Evolutionary conservation across 1,140 invertebrate genomes (phyloP), one percentile per base, ranked within the genome.

Genomic region (Augochlora pura): DNA sequence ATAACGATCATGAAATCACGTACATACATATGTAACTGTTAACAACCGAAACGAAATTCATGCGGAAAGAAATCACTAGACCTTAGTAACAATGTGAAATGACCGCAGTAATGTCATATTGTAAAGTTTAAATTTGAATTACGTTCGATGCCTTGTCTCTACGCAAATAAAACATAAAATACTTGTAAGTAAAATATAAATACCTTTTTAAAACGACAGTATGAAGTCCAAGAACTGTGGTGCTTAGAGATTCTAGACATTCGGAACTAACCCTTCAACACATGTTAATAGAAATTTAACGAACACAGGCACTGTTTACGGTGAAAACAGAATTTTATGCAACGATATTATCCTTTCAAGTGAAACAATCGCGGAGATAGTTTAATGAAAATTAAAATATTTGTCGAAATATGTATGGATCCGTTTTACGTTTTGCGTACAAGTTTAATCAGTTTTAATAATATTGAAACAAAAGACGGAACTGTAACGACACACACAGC

Each of bases 381-480:
- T 69, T 62, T 23, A 39, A 67, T 39, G 42, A 59, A 68, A 69
- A 77, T 69, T 62, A 59, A 77, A 62, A 38, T 69, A 27, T 25
- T 72, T 38, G 27, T 12, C 62, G 23, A 54, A 46, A 42, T 46
- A 23, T 23, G 38, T 32, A 14, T 72, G 23, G 23, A 27, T 57
- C 49, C 39, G 52, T 65, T 78, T 62, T 52, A 49, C 23, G 68
- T 64, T 78, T 72, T 12, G 42, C 38, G 18, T 25, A 52, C 14
- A 73, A 39, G 63, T 79, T 74, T 49, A 79, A 79, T 74, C 21
- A 73, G 52, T 52, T 79, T 74, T 49, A 79, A 79, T 74, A 74
- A 74, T 70, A 63, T 74, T 46, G 32, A 79, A 79, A 79, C 77
- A 79, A 79, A 79, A 74, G 62, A 79, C 70, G 25, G 12, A 64